Conservation (phyloP, 2,113 vertebrate genomes). For the Pogonocichla stellata region DNA sequence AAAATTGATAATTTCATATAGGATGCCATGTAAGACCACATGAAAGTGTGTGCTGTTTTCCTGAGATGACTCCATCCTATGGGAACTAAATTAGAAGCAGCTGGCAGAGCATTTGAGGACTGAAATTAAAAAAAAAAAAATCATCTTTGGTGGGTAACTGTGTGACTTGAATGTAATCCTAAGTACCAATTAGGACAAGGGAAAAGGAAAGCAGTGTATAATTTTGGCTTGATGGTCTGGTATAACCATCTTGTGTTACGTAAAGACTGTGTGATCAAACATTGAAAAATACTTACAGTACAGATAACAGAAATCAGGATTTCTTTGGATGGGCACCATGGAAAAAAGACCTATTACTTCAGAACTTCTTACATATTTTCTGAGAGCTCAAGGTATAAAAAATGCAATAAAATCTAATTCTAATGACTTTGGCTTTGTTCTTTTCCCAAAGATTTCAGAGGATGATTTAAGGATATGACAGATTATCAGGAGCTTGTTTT, state of each 20-base stretch:
- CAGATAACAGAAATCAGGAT: neutral
- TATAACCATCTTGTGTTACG: neutral
- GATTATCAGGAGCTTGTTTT: neutral
- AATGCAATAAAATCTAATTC: conserved; percentile 1
- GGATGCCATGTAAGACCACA: neutral
- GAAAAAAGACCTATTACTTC: neutral
- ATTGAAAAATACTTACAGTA: neutral
- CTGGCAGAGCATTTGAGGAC: neutral
- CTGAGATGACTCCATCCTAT: neutral
- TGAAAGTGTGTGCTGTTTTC: conserved; percentile 24
- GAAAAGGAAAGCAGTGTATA: neutral
- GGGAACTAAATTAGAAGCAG: neutral
- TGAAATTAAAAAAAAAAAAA: neutral
- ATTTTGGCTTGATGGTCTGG: neutral
- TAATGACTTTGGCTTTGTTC: neutral
- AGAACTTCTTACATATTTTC: neutral
- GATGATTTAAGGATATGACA: neutral
- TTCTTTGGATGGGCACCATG: neutral
- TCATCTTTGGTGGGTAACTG: neutral
- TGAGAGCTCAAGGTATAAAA: neutral
- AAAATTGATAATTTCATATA: conserved; percentile 22
- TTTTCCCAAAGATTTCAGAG: neutral
- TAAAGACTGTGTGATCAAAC: neutral
- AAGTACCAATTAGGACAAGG: neutral
- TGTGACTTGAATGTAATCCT: neutral